Percentiles rank a stretch among this genome's conserved stretches.
phyloP scores from a whole-genome alignment of 2,113 vertebrate genomes.

The Tringa solitaria region DNA sequence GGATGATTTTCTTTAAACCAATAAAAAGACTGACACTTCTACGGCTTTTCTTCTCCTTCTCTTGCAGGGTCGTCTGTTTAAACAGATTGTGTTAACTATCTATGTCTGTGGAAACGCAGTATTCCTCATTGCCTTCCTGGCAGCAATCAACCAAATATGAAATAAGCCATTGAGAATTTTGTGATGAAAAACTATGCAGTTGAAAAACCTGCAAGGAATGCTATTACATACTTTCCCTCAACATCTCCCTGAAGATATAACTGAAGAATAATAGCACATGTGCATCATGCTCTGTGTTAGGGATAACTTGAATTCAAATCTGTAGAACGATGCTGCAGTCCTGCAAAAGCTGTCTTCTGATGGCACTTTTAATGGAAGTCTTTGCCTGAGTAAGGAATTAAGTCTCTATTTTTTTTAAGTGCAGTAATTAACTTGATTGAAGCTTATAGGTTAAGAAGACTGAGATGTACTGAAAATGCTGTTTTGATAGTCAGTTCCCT shows the following conservation, averaged over 20 bases:
- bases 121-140: conserved; percentile 77
- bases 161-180: neutral
- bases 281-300: neutral
- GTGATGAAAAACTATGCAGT: neutral
- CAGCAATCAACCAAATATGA: conserved; percentile 75
- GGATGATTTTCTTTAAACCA: neutral
- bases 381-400: neutral
- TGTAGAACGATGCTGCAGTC: neutral
- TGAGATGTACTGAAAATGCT: neutral
- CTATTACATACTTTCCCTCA: neutral
- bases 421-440: neutral
- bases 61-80: conserved; percentile 79
- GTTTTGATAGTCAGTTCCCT: neutral
- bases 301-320: neutral
- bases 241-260: neutral
- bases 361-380: neutral
- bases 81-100: conserved; percentile 75
- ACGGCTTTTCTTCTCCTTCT: neutral
- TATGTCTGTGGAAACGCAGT: conserved; percentile 82
- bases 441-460: neutral
- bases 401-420: neutral
- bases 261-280: neutral
- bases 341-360: neutral
- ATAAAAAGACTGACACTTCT: neutral
- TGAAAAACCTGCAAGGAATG: neutral